Percentiles rank a stretch among this genome's conserved stretches.
Evolutionary conservation across 2,113 vertebrate genomes (phyloP).

Genomic region (Catharus minimus): DNA sequence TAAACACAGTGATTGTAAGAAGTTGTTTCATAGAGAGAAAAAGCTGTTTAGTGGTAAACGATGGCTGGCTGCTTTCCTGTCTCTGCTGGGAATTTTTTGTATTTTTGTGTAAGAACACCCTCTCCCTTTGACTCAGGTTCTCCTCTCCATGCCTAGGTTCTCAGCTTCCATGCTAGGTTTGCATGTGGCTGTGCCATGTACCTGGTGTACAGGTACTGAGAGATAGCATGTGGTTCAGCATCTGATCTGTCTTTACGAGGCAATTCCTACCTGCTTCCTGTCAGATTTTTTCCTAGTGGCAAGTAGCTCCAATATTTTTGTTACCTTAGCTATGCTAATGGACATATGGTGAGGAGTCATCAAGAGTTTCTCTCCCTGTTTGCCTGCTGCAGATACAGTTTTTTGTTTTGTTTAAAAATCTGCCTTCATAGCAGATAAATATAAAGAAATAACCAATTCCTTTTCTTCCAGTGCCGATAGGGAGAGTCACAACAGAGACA

Average conservation of each 20-base stretch:
- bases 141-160: neutral
- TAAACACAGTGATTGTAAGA: neutral
- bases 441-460: neutral
- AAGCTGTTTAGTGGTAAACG: neutral
- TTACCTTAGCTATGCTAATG: neutral
- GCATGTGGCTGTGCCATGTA: accelerated
- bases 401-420: neutral
- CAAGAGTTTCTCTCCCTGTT: neutral
- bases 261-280: neutral
- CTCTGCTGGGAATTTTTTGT: neutral
- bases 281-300: neutral
- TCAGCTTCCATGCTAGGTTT: neutral
- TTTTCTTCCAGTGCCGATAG: neutral
- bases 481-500: neutral
- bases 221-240: neutral
- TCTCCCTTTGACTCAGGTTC: neutral
- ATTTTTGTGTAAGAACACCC: neutral
- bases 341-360: neutral
- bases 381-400: neutral
- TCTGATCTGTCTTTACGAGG: neutral
- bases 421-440: neutral
- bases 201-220: neutral
- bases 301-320: neutral
- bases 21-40: neutral
- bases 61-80: neutral